These are phyloP conservation scores for Acanthoscelides obtectus DNA, from an alignment of 2,888 invertebrate species.

Conservation along the genomic window DNA sequence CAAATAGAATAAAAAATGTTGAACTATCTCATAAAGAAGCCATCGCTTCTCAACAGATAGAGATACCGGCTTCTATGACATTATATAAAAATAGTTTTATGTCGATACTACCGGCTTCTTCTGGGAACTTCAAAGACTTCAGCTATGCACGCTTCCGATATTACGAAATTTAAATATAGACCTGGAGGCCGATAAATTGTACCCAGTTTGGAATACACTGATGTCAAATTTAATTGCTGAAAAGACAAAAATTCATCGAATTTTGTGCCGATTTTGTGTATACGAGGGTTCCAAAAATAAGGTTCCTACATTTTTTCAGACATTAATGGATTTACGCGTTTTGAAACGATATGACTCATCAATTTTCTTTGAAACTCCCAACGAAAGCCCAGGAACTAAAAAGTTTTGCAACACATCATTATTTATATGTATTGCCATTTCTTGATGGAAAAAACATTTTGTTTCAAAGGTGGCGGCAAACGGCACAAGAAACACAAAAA, in stretches of 20 bases:
- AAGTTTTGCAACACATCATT: too few relatives aligned
- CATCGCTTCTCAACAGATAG: neutral
- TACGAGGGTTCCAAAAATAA: too few relatives aligned
- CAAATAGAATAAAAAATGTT: neutral
- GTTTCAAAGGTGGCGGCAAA: constrained; percentile 24
- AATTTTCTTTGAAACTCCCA: too few relatives aligned
- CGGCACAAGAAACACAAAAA: constrained; percentile 44
- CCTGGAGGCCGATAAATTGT: neutral
- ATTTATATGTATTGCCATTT: too few relatives aligned
- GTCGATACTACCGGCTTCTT: neutral
- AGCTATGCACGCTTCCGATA: neutral
- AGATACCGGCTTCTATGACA: neutral
- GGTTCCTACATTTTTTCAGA: too few relatives aligned
- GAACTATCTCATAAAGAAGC: neutral
- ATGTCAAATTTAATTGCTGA: too few relatives aligned
- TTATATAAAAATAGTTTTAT: neutral
- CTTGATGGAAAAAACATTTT: too few relatives aligned
- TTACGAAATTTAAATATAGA: neutral
- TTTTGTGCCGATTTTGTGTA: too few relatives aligned
- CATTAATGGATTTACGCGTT: too few relatives aligned
- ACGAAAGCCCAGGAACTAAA: too few relatives aligned
- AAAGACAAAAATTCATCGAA: too few relatives aligned
- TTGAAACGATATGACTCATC: too few relatives aligned
- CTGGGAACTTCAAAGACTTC: neutral
- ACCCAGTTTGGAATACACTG: neutral